Base-by-base conservation (phyloP, 2,888 invertebrate species). In the Lissocephala sabroskyi region DNA sequence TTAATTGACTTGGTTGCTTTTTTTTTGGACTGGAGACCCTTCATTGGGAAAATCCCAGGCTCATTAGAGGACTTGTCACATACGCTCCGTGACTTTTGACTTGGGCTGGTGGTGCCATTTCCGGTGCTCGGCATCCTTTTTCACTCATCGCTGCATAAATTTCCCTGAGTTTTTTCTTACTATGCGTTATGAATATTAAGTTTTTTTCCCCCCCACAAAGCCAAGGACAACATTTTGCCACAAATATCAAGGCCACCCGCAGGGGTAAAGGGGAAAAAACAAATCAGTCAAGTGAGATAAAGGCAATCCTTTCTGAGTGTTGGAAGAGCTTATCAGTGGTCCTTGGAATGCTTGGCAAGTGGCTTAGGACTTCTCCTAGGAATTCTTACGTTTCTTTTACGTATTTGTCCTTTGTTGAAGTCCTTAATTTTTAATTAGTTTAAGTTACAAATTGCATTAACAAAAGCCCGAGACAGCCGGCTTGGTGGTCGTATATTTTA, bases 371-470 rank as follows among this genome's bases (percentile, higher is more conserved):
- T n/a, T n/a, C n/a, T n/a, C n/a, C n/a, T n/a, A n/a, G n/a, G n/a
- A n/a, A n/a, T n/a, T n/a, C n/a, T n/a, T n/a, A n/a, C n/a, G n/a
- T n/a, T n/a, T n/a, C n/a, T n/a, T n/a, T n/a, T n/a, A n/a, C n/a
- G n/a, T n/a, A 2, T 36, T 44, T 43, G 2, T 5, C 33, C 9
- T 26, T 16, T 6, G 17, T 26, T 16, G 3, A 41, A 40, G 30
- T 41, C 36, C 62, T 70, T 67, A 75, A 79, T 80, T 79, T 79
- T 77, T 82, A 82, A 82, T 82, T 82, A 81, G 80, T 79, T 80
- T 59, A 64, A 66, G 68, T 67, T 62, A 56, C 60, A 65, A 64
- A 62, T 53, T 55, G 52, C 65, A 56, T 70, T 62, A 68, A 56
- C 54, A 47, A 63, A 55, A 56, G 56, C 46, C 60, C 59, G 65